Base-by-base conservation (phyloP, 2,797 vertebrate species). In the Gymnopithys bicolor region DNA sequence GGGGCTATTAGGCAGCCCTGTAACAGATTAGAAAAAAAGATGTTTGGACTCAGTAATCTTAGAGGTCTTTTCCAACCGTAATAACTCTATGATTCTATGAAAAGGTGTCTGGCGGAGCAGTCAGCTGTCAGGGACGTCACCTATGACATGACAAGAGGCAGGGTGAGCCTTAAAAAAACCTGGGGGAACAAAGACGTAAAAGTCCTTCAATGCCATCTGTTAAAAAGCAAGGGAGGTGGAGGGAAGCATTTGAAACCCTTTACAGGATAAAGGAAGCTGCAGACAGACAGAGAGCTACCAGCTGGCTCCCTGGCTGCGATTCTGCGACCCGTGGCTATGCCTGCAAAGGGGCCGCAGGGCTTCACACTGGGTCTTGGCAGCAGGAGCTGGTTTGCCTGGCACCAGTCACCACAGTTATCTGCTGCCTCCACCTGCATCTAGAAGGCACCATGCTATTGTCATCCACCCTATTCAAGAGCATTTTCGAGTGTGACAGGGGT, bases 271-370 rank as follows among this genome's bases (percentile, higher is more conserved):
- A 87, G 43, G 17, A 53, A 90, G 33, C 62, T 73, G 69, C 56
- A 94, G 25, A 59, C 52, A 94, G 28, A 56, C 28, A 4, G 37
- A 52, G 10, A 1, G 5, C 28, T 66, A 58, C 63, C 89, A 94
- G 81, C 89, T 94, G 92, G 48, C 49, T 70, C 8, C 1, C 80
- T 80, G 77, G 87, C 78, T 81, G 45, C 2, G 4, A 59, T 49
- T 79, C 67, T 2, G 11, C 3, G 7, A 56, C 90, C 73, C 0
- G 1, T 3, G 0, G 62, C 0, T 0, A 53, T 46, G 73, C 64
- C 87, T 84, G 87, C 48, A 69, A 73, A 89, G 91, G 43, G 87
- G 74, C 81, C 3, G 1, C 27, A 16, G 77, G 84, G 74, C 49
- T 51, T 59, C 88, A 24, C 24, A 56, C 39, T 87, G 90, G 60